Percentiles rank a stretch among this genome's conserved stretches.
These are phyloP conservation scores for Cerastoderma edule DNA, from an alignment of 2,888 invertebrate genomes.

Conservation along the genomic window DNA sequence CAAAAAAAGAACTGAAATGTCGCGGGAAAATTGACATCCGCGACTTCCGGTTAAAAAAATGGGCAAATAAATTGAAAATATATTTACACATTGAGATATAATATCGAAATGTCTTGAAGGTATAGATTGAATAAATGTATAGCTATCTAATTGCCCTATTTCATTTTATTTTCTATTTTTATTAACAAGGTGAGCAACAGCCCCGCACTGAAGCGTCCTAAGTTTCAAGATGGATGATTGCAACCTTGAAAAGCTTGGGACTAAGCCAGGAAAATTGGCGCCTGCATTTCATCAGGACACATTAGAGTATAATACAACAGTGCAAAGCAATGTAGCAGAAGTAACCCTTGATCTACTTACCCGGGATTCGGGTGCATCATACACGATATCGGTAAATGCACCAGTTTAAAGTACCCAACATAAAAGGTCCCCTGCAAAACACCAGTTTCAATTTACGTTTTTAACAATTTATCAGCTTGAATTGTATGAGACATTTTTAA, in stretches of 20 bases:
- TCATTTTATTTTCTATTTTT: neutral
- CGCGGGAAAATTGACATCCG: neutral
- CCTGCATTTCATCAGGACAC: conserved; percentile 78
- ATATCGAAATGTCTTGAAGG: no score
- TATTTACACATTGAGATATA: no score
- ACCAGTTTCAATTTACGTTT: no score
- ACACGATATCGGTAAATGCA: conserved; percentile 76
- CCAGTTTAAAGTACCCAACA: no score
- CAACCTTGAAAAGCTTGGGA: conserved; percentile 79
- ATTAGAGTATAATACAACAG: conserved; percentile 79
- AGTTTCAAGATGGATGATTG: conserved; percentile 83
- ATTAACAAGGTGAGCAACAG: neutral
- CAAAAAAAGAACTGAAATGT: conserved; percentile 12
- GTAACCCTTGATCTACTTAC: conserved; percentile 78
- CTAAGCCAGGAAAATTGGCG: conserved; percentile 80
- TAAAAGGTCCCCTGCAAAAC: no score
- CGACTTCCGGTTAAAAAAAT: conserved; percentile 22
- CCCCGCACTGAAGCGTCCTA: conserved; percentile 75
- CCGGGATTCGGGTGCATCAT: conserved; percentile 81
- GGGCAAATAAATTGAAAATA: no score
- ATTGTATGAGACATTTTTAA: no score
- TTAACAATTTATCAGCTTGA: no score
- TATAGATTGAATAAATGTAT: no score
- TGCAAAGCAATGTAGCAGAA: conserved; percentile 78
- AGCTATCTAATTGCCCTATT: no score